phyloP scores from a whole-genome alignment of 2,113 vertebrate species.

The Elaphurus davidianus region DNA sequence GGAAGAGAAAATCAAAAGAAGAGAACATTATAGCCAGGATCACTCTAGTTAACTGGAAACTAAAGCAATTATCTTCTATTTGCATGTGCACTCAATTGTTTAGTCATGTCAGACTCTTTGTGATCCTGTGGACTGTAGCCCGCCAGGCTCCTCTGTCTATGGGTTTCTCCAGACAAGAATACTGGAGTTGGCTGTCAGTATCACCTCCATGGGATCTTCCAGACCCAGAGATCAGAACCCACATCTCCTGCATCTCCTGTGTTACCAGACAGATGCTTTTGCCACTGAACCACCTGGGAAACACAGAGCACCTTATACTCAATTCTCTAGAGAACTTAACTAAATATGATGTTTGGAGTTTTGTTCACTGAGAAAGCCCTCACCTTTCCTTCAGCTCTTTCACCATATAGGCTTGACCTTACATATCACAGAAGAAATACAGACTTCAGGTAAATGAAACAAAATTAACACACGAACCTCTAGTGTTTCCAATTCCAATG shows the following conservation, averaged over 20 bases:
- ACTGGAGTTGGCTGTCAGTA: neutral
- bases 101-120: neutral
- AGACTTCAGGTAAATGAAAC: neutral
- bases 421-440: constrained; percentile 1
- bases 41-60: neutral
- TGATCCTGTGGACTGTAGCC: neutral
- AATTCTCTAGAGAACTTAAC: neutral
- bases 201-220: neutral
- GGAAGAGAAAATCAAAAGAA: neutral
- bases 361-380: neutral
- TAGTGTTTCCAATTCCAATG: neutral
- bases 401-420: neutral
- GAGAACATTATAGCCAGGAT: neutral
- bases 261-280: neutral
- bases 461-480: neutral
- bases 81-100: neutral
- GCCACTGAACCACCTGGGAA: neutral
- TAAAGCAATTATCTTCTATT: neutral
- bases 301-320: neutral
- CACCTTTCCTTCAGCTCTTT: neutral
- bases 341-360: neutral
- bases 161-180: neutral
- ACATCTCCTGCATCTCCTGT: neutral
- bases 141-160: neutral
- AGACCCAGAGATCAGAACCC: neutral